Evolutionary conservation across 2,797 vertebrate genomes (phyloP).

Genomic region (Cyprinella venusta): DNA sequence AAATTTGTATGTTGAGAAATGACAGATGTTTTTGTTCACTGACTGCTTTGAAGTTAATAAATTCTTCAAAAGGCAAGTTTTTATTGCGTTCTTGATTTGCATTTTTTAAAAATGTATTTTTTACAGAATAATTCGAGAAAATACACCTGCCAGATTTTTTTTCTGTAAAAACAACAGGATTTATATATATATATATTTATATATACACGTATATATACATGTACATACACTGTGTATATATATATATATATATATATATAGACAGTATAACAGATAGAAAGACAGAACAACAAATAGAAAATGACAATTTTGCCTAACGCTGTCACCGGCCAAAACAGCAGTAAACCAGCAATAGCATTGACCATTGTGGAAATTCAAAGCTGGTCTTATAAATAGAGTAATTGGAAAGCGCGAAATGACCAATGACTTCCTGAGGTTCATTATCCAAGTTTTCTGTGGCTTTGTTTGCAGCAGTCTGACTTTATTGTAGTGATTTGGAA

Average conservation of each 20-base stretch:
- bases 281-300: neutral
- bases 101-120: too few relatives aligned
- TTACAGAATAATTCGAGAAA: too few relatives aligned
- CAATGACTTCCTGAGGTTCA: neutral
- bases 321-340: neutral
- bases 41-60: neutral
- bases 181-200: too few relatives aligned
- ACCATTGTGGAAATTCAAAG: neutral
- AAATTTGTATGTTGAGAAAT: neutral
- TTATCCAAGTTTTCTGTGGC: neutral
- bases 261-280: neutral
- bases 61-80: neutral
- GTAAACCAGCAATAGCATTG: neutral
- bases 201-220: too few relatives aligned
- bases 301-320: neutral
- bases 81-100: too few relatives aligned
- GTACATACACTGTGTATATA: too few relatives aligned
- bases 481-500: slow-evolving; percentile 16
- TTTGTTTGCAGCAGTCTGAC: neutral
- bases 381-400: neutral
- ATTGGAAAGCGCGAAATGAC: neutral
- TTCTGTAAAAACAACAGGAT: too few relatives aligned
- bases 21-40: neutral
- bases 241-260: too few relatives aligned
- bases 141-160: too few relatives aligned